Evolutionary conservation across 2,888 invertebrate genomes (phyloP).

Genomic region (Rhaphigaster nebulosa): DNA sequence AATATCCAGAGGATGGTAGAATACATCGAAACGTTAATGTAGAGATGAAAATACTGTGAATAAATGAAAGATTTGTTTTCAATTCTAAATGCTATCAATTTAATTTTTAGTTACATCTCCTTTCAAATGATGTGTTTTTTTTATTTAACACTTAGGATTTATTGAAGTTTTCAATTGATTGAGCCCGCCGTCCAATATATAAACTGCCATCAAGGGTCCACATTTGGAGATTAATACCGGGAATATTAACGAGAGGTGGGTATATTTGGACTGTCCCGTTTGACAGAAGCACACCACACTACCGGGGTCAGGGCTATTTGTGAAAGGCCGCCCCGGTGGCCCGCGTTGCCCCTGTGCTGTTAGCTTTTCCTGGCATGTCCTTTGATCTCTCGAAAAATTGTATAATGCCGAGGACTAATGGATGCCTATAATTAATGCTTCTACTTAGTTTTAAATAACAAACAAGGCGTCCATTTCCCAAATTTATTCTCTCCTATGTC

Average conservation of each 20-base stretch:
- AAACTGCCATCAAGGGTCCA: neutral
- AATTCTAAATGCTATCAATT: too few relatives aligned
- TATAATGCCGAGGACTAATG: slow-evolving; percentile 45
- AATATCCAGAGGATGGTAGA: too few relatives aligned
- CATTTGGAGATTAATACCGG: slow-evolving; percentile 13
- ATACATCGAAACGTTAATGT: too few relatives aligned
- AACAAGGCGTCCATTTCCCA: slow-evolving; percentile 15
- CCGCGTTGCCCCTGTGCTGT: neutral
- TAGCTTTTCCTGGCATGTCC: neutral
- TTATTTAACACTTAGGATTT: too few relatives aligned
- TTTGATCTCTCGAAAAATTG: neutral
- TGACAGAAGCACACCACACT: neutral
- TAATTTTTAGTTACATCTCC: too few relatives aligned
- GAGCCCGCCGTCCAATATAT: neutral
- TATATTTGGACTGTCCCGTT: neutral
- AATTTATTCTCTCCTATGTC: neutral
- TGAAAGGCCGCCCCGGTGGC: neutral
- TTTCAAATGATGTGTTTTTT: too few relatives aligned
- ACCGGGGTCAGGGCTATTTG: neutral
- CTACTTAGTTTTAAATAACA: slow-evolving; percentile 15
- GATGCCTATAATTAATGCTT: neutral
- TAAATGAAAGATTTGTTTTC: too few relatives aligned
- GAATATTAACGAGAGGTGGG: neutral
- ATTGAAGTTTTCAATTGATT: neutral
- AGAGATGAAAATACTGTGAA: too few relatives aligned